Evolutionary conservation across 2,888 invertebrate species (phyloP).

Genomic region (Pandemis cinnamomeana): DNA sequence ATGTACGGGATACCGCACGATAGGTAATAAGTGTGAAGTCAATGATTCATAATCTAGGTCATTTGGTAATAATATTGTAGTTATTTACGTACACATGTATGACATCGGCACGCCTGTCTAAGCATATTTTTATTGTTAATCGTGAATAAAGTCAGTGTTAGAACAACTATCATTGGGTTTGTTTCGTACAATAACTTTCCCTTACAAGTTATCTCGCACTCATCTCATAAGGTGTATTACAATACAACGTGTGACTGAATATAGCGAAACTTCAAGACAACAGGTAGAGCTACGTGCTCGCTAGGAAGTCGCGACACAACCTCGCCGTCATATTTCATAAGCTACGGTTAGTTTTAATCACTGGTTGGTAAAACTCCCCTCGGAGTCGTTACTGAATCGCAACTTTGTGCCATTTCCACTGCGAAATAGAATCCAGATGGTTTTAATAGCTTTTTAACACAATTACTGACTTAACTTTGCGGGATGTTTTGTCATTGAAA

Average conservation of each 20-base stretch:
- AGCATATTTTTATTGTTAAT: too few relatives aligned
- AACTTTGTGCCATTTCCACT: slow-evolving; percentile 50
- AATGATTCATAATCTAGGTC: too few relatives aligned
- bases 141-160: too few relatives aligned
- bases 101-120: too few relatives aligned
- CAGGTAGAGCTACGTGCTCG: not conserved
- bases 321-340: slow-evolving; percentile 51
- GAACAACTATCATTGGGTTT: too few relatives aligned
- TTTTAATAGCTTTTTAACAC: slow-evolving; percentile 68
- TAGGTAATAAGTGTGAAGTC: too few relatives aligned
- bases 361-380: slow-evolving; percentile 54
- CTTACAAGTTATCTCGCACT: too few relatives aligned
- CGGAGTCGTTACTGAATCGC: slow-evolving; percentile 59
- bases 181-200: too few relatives aligned
- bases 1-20: too few relatives aligned
- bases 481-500: slow-evolving; percentile 49
- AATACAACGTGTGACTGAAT: not conserved
- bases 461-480: slow-evolving; percentile 51
- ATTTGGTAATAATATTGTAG: too few relatives aligned
- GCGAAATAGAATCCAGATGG: slow-evolving; percentile 62
- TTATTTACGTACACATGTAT: too few relatives aligned
- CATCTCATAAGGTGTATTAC: too few relatives aligned
- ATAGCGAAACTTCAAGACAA: not conserved
- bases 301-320: slow-evolving; percentile 17
- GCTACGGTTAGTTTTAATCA: slow-evolving; percentile 62